Base-by-base conservation (phyloP, 92 coral and sea anemone species). In the Meandrina meandrites region DNA sequence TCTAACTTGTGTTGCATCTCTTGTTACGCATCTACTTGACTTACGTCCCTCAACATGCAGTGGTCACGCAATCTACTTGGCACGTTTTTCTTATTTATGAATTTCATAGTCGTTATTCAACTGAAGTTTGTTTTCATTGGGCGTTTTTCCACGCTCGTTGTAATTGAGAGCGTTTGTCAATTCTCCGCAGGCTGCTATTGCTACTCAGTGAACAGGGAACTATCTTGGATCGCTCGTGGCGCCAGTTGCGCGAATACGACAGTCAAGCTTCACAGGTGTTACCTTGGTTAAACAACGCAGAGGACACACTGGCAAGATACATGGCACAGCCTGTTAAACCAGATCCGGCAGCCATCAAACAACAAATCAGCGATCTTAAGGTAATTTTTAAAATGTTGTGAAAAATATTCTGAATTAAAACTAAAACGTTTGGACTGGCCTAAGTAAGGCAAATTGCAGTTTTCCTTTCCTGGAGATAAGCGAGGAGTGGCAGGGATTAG, bases 221-320 rank as follows among this genome's bases (percentile, higher is more conserved):
- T 53, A 87, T 92, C 78, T 90, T 97, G 81, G 95, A 94, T 76
- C 95, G 92, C 80, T 97, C 99, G 31, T 97, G 99, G 98, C 89
- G 91, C 30, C 99, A 97, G 91, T 84, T 97, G 84, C 95, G 94
- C 76, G 99, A 97, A 68, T 97, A 97, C 86, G 98, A 95, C 90
- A 76, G 91, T 80, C 96, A 95, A 73, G 96, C 98, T 18, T 92
- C 90, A 82, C 95, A 97, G 67, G 91, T 94, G 69, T 91, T 97
- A 22, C 99, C 99, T 4, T 97, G 99, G 99, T 86, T 97, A 62
- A 95, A 94, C 83, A 83, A 91, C 31, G 92, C 94, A 19, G 99
- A 97, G 89, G 94, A 92, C 74, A 91, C 83, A 74, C 96, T 97
- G 42, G 98, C 95, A 37, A 74, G 84, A 31, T 89, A 92, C 79